Evolutionary conservation across 2,113 vertebrate species (phyloP).

Genomic region (Microcebus lehilahytsara): DNA sequence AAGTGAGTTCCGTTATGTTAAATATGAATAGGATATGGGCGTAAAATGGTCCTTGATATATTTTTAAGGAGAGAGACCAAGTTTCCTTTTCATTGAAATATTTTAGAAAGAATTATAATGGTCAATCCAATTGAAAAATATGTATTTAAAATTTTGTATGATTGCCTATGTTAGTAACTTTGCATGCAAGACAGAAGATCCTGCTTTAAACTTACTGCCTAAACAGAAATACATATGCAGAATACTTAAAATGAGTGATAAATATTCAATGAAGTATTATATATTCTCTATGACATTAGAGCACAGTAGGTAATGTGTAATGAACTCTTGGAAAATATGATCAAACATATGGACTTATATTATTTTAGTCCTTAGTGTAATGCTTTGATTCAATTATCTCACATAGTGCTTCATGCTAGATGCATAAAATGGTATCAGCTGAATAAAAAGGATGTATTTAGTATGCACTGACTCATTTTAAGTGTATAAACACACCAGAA

Average conservation of each 20-base stretch:
- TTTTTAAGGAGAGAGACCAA: not conserved
- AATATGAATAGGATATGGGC: not conserved
- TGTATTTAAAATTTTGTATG: not conserved
- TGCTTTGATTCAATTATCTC: constrained; percentile 61
- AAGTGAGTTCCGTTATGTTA: not conserved
- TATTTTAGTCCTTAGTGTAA: constrained; percentile 56
- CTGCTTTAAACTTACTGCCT: constrained; percentile 15
- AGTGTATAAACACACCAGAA: constrained; percentile 52
- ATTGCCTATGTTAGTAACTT: not conserved
- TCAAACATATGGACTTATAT: constrained; percentile 57
- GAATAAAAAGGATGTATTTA: constrained; percentile 57
- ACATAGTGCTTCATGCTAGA: constrained; percentile 6
- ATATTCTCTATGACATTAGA: constrained; percentile 51
- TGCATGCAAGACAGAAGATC: not conserved
- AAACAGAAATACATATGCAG: constrained; percentile 19
- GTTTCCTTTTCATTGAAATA: not conserved
- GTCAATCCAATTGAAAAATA: not conserved
- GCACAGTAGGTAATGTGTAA: constrained; percentile 54
- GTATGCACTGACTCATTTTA: constrained; percentile 43
- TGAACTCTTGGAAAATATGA: constrained; percentile 60
- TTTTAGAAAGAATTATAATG: not conserved
- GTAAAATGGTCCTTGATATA: not conserved
- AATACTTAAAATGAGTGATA: constrained; percentile 50
- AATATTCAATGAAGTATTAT: constrained; percentile 54
- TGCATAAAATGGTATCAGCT: constrained; percentile 48